phyloP scores from a whole-genome alignment of 2,113 vertebrate species.

The Vombatus ursinus region DNA sequence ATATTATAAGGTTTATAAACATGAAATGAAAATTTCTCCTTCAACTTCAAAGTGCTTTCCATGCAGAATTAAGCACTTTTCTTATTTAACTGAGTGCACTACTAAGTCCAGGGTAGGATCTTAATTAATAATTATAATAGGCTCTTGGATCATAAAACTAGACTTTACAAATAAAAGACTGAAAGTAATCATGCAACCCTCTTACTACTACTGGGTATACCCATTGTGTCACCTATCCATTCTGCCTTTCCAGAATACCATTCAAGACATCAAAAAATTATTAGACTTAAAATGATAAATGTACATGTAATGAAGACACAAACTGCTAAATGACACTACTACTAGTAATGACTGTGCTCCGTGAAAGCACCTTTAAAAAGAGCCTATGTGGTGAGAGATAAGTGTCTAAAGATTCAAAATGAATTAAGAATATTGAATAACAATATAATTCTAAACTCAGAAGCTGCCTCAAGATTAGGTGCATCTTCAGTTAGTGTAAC shows the following conservation, averaged over 20 bases:
- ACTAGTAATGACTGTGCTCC: conserved; percentile 86
- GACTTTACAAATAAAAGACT: conserved; percentile 78
- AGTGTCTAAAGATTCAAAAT: conserved; percentile 94
- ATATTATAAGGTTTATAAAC: conserved; percentile 82
- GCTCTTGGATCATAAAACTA: conserved; percentile 73
- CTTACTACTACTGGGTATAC: conserved; percentile 74
- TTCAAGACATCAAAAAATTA: conserved; percentile 89
- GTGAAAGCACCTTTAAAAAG: conserved; percentile 91
- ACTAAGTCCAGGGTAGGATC: conserved; percentile 78
- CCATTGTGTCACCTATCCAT: conserved; percentile 72
- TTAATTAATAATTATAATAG: too few relatives aligned
- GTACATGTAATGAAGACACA: conserved; percentile 91
- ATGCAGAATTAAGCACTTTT: conserved; percentile 84
- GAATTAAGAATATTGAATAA: conserved; percentile 95
- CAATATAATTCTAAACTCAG: conserved; percentile 91
- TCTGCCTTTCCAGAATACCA: conserved; percentile 84
- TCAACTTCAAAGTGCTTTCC: conserved; percentile 81
- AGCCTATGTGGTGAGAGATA: conserved; percentile 91
- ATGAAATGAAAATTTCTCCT: conserved; percentile 78
- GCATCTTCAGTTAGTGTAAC: conserved; percentile 93
- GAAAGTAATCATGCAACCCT: conserved; percentile 83
- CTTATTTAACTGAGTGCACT: conserved; percentile 73
- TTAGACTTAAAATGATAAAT: conserved; percentile 87
- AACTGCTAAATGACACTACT: conserved; percentile 86
- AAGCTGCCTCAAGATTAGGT: conserved; percentile 92